A percentile compares a stretch with the other conserved stretches of the same genome.
phyloP scores from a whole-genome alignment of 1,140 invertebrate species.

The Telenomus remus region DNA sequence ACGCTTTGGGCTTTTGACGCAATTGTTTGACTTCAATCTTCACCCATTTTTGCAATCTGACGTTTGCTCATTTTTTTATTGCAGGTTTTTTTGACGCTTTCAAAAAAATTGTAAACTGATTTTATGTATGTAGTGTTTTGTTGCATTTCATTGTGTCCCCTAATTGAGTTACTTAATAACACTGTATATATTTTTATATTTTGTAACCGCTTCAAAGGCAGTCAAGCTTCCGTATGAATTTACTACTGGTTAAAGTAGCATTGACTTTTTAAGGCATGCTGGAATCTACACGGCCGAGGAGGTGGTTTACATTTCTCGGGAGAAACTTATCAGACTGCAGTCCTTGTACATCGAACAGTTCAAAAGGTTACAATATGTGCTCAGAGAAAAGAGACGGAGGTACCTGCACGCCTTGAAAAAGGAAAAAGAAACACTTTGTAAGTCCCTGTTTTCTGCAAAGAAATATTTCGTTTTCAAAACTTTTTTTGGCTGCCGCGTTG shows the following conservation, averaged over 20 bases:
- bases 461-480: too few relatives aligned
- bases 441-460: constrained; percentile 61
- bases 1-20: constrained; percentile 42
- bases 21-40: neutral
- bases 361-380: constrained; percentile 81
- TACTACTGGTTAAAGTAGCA: constrained; percentile 68
- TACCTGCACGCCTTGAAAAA: constrained; percentile 84
- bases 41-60: neutral
- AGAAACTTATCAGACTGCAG: constrained; percentile 87
- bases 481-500: too few relatives aligned
- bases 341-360: constrained; percentile 90
- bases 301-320: constrained; percentile 84
- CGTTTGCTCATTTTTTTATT: neutral
- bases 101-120: neutral
- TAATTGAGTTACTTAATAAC: neutral
- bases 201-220: constrained; percentile 39
- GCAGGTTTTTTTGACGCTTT: too few relatives aligned
- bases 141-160: neutral
- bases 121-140: neutral
- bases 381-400: constrained; percentile 83
- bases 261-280: constrained; percentile 82
- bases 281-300: constrained; percentile 92
- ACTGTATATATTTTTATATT: neutral
- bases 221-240: constrained; percentile 26
- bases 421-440: constrained; percentile 89